phyloP scores from a whole-genome alignment of 2,888 invertebrate species.

The Gymnoscelis rufifasciata region DNA sequence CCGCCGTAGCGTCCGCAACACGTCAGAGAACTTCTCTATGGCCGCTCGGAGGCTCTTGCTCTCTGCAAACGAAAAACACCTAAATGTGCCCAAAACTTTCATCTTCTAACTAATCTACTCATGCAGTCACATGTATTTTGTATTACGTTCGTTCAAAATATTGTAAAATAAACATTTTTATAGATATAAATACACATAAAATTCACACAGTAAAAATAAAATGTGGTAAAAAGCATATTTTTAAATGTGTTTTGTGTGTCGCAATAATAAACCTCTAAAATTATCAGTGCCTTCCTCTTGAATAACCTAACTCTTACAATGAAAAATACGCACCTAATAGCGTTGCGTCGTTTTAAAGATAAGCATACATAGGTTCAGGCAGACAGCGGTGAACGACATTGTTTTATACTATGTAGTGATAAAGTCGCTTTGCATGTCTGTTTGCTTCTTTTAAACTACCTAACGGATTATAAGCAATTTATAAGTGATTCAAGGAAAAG shows the following conservation, averaged over 20 bases:
- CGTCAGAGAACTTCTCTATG: conserved; percentile 44
- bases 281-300: no score
- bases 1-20: conserved; percentile 41
- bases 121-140: conserved; percentile 41
- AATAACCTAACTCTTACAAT: no score
- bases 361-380: no score
- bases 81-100: conserved; percentile 71
- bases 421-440: no score
- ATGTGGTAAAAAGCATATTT: background rate
- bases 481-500: no score
- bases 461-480: background rate
- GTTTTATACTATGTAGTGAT: no score
- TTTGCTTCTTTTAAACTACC: background rate
- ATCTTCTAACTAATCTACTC: conserved; percentile 31
- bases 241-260: background rate
- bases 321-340: no score
- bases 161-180: conserved; percentile 4
- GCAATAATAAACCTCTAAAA: no score
- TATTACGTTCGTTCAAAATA: no score
- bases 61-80: conserved; percentile 64
- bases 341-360: no score
- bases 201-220: background rate
- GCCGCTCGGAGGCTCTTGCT: background rate
- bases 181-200: background rate
- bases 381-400: no score